Conservation (phyloP, 1,140 invertebrate genomes). For the Drosophila baimaii region DNA sequence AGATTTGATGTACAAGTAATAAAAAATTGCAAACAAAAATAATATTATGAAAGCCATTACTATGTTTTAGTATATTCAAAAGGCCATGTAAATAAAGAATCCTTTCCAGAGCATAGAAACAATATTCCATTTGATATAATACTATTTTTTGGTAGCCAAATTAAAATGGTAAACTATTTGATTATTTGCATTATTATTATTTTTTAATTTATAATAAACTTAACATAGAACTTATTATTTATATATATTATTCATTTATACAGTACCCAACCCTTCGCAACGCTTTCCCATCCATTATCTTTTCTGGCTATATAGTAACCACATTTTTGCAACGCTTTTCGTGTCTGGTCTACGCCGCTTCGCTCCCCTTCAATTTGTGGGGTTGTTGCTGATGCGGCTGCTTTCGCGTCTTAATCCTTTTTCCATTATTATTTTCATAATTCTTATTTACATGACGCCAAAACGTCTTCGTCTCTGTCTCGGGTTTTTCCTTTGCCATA, state of each 20-base stretch:
- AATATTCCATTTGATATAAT: too few relatives aligned
- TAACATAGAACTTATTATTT: neutral
- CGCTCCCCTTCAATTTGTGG: neutral
- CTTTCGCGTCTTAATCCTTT: constrained; percentile 82
- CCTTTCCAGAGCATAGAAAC: too few relatives aligned
- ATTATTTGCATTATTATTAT: neutral
- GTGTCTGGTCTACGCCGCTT: constrained; percentile 49
- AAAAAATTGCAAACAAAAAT: too few relatives aligned
- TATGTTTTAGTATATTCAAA: too few relatives aligned
- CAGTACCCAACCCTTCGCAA: neutral
- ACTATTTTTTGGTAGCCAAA: too few relatives aligned
- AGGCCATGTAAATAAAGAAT: too few relatives aligned
- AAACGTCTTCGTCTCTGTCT: constrained; percentile 54
- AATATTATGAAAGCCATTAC: too few relatives aligned
- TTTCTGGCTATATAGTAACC: constrained; percentile 33
- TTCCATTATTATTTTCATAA: constrained; percentile 85
- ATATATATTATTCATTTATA: neutral
- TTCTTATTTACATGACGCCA: constrained; percentile 84
- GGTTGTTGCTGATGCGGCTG: constrained; percentile 37
- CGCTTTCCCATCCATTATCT: neutral
- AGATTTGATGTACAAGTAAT: too few relatives aligned
- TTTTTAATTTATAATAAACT: neutral
- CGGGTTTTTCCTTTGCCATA: constrained; percentile 22
- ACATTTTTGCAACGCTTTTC: constrained; percentile 66
- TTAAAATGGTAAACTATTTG: too few relatives aligned